phyloP scores from a whole-genome alignment of 2,113 vertebrate genomes.

The Morone saxatilis region DNA sequence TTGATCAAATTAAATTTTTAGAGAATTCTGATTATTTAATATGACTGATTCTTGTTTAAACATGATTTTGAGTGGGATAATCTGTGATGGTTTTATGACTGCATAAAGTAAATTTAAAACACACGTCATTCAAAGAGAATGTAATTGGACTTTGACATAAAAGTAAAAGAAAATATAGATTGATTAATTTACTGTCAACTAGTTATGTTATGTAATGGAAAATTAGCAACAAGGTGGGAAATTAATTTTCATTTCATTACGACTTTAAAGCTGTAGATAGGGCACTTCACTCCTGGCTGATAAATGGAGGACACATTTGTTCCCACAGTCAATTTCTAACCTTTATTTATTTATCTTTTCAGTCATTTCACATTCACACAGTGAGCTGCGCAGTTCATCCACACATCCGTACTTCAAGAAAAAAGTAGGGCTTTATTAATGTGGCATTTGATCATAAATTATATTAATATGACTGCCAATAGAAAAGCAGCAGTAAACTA shows the following conservation, averaged over 20 bases:
- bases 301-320: not conserved
- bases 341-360: not conserved
- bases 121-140: not conserved
- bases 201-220: not conserved
- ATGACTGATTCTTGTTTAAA: not conserved
- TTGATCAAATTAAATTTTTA: not conserved
- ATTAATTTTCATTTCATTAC: not conserved
- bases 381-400: too few species aligned
- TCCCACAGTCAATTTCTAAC: not conserved
- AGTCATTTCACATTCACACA: not conserved
- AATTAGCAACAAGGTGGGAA: not conserved
- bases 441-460: conserved; percentile 21
- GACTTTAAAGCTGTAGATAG: not conserved
- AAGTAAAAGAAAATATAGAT: not conserved
- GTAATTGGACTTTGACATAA: not conserved
- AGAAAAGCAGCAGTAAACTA: conserved; percentile 13
- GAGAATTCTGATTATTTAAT: too few species aligned
- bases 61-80: not conserved
- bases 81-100: not conserved
- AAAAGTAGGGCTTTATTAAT: not conserved
- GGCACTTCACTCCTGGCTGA: not conserved
- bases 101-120: not conserved
- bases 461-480: not conserved
- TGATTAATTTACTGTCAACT: not conserved
- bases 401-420: not conserved